Base-by-base conservation (phyloP, 2,797 vertebrate species). In the Pseudomugil gertrudae region DNA sequence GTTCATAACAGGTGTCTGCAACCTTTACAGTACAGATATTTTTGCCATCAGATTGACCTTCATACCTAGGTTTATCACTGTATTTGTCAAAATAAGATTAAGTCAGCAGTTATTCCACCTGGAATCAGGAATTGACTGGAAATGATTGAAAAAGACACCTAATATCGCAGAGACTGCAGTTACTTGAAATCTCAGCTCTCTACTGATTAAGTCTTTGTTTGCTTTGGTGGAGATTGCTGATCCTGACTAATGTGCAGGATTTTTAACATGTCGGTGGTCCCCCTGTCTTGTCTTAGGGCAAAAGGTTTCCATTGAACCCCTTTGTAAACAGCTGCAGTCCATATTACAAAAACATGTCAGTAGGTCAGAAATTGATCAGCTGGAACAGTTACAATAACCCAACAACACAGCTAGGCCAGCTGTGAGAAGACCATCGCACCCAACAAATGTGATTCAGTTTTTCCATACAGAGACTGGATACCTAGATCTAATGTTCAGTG, bases 391-490 rank as follows among this genome's bases (percentile, higher is more conserved):
- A 40, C 14, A 47, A 59, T 51, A 68, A 85, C 68, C 53, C 56
- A 84, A 80, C 79, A 79, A 73, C 52, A 65, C 63, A 77, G 82
- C 79, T 9, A 33, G 54, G 89, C 70, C 54, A 68, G 66, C 47
- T 29, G 19, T 61, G 80, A 81, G 63, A 65, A 84, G 78, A 73
- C 66, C 21, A 59, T 56, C 74, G 64, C 65, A 58, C 56, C 45
- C 60, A 38, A 35, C 40, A 43, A 59, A 63, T 64, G 48, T 66
- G 57, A 67, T 66, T 62, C n/a, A 26, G 60, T 35, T 72, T 45
- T 65, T 45, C 14, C 15, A 14, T 52, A 36, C 0, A 11, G 35
- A 52, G 50, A 77, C 52, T n/a, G n/a, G n/a, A n/a, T n/a, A n/a
- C n/a, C n/a, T 32, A 53, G 14, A 40, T 65, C 19, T 9, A 17